phyloP scores from a whole-genome alignment of 2,797 vertebrate species.

The Ispidina picta region DNA sequence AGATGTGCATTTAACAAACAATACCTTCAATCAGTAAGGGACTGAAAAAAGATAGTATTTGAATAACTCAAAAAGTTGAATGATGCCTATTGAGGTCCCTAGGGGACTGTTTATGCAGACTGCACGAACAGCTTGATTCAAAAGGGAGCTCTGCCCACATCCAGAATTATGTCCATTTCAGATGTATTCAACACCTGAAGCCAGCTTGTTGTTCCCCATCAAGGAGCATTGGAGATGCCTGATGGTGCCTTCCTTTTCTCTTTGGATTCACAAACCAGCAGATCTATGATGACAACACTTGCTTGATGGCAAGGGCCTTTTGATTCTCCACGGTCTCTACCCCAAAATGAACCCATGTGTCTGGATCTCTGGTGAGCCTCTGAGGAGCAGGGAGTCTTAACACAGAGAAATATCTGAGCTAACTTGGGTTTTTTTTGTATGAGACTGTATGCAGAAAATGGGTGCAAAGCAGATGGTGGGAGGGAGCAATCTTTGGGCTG shows the following conservation, averaged over 20 bases:
- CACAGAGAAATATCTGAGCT: background rate
- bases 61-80: background rate
- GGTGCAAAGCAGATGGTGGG: background rate
- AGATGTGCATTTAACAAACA: background rate
- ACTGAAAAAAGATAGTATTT: background rate
- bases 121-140: background rate
- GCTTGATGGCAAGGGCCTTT: background rate
- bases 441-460: accelerated
- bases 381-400: background rate
- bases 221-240: background rate
- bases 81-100: background rate
- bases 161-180: background rate
- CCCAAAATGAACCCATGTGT: background rate
- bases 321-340: background rate
- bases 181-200: background rate
- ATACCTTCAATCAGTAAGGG: background rate
- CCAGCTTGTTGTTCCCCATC: background rate
- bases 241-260: background rate
- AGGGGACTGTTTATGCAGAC: background rate
- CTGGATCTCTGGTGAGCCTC: background rate
- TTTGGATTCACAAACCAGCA: background rate
- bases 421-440: background rate
- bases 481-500: background rate
- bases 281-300: background rate
- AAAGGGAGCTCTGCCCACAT: background rate